phyloP scores from a whole-genome alignment of 2,797 vertebrate species.

The Danionella dracula region DNA sequence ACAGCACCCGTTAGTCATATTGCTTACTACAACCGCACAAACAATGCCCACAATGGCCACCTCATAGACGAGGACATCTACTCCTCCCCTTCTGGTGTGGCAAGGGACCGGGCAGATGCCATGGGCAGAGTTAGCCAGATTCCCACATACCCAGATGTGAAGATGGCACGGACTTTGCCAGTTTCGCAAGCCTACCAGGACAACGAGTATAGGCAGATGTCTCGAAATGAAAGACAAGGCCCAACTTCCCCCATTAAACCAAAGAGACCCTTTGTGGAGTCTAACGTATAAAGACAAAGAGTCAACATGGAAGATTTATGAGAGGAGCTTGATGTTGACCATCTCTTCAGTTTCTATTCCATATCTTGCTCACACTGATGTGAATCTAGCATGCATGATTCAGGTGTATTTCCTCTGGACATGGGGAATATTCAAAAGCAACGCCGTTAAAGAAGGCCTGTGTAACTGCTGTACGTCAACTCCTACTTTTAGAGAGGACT shows the following conservation, averaged over 20 bases:
- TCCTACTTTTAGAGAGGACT: conserved; percentile 1
- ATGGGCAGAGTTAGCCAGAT: conserved; percentile 82
- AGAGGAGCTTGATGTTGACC: neutral
- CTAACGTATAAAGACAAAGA: conserved; percentile 80
- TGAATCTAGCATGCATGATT: conserved; percentile 43
- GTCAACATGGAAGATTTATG: neutral
- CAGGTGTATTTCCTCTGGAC: conserved; percentile 60
- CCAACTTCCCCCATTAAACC: conserved; percentile 96
- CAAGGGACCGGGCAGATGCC: conserved; percentile 73
- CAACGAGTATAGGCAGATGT: conserved; percentile 81
- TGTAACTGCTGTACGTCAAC: conserved; percentile 28
- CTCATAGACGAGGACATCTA: conserved; percentile 84
- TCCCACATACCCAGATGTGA: conserved; percentile 84
- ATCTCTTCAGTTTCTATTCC: neutral
- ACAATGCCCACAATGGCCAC: conserved; percentile 94
- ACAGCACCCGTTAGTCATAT: conserved; percentile 81
- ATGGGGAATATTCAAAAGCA: conserved; percentile 35
- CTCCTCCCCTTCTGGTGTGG: conserved; percentile 57
- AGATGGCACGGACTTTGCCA: conserved; percentile 87
- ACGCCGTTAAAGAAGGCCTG: conserved; percentile 4
- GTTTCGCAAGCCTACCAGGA: conserved; percentile 87
- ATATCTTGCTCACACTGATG: neutral
- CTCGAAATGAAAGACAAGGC: conserved; percentile 76
- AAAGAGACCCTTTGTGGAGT: conserved; percentile 99
- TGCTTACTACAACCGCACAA: conserved; percentile 97